Evolutionary conservation across 2,888 invertebrate species (phyloP).

Genomic region (Apamea crenata): DNA sequence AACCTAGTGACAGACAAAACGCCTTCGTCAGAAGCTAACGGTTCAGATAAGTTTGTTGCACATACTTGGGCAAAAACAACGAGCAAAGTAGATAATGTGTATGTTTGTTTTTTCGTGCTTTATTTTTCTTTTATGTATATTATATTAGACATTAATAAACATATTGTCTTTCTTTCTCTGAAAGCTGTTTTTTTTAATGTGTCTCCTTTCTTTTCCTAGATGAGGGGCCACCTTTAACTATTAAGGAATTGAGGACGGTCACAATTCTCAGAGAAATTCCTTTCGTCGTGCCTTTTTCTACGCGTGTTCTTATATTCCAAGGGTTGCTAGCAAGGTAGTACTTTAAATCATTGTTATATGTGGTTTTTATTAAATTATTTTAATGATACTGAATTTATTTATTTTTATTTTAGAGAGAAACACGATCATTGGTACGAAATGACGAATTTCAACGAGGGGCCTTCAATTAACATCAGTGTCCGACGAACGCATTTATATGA

Average conservation of each 20-base stretch:
- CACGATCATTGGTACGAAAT: conserved; percentile 94
- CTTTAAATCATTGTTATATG: neutral
- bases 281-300: conserved; percentile 97
- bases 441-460: conserved; percentile 94
- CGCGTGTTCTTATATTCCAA: conserved; percentile 96
- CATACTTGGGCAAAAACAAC: too few species aligned
- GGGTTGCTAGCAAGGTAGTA: conserved; percentile 90
- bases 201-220: conserved; percentile 85
- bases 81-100: too few species aligned
- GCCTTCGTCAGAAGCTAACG: neutral
- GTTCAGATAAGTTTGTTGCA: neutral
- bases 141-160: too few species aligned
- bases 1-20: neutral
- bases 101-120: too few species aligned
- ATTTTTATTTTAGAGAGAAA: conserved; percentile 89
- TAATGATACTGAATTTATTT: neutral
- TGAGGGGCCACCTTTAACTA: conserved; percentile 95
- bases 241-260: conserved; percentile 96
- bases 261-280: conserved; percentile 98
- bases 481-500: conserved; percentile 98
- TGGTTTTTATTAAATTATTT: neutral
- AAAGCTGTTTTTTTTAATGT: neutral
- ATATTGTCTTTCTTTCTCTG: too few species aligned
- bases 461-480: conserved; percentile 94
- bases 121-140: too few species aligned